Percentiles rank a stretch among this genome's conserved stretches.
These are phyloP conservation scores for Myotis findleyi DNA, from an alignment of 2,797 vertebrate genomes.

Conservation along the genomic window DNA sequence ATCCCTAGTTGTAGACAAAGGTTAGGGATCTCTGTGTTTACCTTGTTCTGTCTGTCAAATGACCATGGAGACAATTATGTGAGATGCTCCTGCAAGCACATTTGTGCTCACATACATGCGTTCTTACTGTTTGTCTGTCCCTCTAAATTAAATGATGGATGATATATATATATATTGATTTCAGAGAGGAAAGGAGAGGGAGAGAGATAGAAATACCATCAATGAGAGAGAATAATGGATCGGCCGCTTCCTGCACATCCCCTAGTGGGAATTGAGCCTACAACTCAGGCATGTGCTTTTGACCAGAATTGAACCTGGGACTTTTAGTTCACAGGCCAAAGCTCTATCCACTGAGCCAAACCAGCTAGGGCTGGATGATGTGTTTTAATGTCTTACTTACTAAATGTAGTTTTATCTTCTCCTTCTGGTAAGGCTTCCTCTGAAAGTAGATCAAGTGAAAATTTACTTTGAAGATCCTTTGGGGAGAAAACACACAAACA, in stretches of 20 bases:
- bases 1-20: not conserved
- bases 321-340: too few species aligned
- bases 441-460: not conserved
- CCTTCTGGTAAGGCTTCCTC: not conserved
- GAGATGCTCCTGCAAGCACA: not conserved
- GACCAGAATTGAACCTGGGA: too few species aligned
- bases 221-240: too few species aligned
- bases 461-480: not conserved
- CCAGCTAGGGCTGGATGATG: not conserved
- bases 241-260: too few species aligned
- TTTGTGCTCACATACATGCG: not conserved
- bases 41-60: not conserved
- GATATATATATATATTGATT: too few species aligned
- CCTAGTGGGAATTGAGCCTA: too few species aligned
- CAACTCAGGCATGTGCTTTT: too few species aligned
- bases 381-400: conserved; percentile 44
- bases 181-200: too few species aligned
- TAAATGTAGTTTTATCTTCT: conserved; percentile 48
- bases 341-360: too few species aligned
- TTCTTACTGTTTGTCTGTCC: not conserved
- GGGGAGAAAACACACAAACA: conserved; percentile 38
- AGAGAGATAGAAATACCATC: too few species aligned
- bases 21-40: not conserved
- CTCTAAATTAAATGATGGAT: not conserved
- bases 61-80: not conserved